Evolutionary conservation across 2,113 vertebrate genomes (phyloP).

Genomic region (Archocentrus centrarchus): DNA sequence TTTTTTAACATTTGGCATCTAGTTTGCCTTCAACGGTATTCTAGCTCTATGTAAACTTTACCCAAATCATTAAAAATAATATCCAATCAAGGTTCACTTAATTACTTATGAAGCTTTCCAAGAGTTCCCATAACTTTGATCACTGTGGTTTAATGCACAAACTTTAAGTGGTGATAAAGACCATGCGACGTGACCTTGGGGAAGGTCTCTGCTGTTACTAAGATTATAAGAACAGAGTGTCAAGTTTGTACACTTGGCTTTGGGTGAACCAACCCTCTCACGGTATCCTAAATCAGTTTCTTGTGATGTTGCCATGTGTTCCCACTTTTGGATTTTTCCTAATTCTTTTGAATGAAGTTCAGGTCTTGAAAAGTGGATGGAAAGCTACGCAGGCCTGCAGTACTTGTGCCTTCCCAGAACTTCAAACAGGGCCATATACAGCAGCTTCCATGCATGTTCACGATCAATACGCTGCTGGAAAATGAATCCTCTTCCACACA

Average conservation of each 20-base stretch:
- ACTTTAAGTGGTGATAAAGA: neutral
- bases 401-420: slow-evolving; percentile 20
- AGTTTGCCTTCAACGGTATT: neutral
- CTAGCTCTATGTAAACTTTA: neutral
- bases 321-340: neutral
- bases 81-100: neutral
- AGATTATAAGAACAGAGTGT: neutral
- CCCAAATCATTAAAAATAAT: neutral
- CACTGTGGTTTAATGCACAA: neutral
- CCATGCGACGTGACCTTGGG: neutral
- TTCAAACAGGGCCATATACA: slow-evolving; percentile 47
- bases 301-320: slow-evolving; percentile 13
- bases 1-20: neutral
- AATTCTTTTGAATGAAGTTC: slow-evolving; percentile 19
- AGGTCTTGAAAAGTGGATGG: neutral
- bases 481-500: slow-evolving; percentile 52
- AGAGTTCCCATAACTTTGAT: neutral
- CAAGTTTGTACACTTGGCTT: neutral
- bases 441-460: slow-evolving; percentile 45
- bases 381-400: neutral
- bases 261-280: slow-evolving; percentile 6
- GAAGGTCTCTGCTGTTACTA: neutral
- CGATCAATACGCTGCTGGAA: slow-evolving; percentile 58
- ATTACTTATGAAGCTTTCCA: neutral
- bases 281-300: neutral